Evolutionary conservation across 2,888 invertebrate genomes (phyloP).

Genomic region (Tricholauxania praeusta): DNA sequence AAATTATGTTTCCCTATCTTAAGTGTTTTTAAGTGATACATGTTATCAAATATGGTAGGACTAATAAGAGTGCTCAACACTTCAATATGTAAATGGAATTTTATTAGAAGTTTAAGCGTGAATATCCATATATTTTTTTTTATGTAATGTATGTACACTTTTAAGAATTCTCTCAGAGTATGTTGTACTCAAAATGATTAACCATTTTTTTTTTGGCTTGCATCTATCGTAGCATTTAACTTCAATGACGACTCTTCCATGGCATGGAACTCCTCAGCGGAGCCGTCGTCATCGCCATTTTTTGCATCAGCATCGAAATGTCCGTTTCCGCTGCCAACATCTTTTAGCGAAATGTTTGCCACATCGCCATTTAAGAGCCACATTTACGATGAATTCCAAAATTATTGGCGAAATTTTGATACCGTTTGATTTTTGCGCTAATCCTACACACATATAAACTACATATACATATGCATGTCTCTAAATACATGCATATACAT

Average conservation of each 20-base stretch:
- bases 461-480: too few species aligned
- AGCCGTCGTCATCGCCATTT: constrained; percentile 18
- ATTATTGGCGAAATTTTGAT: constrained; percentile 62
- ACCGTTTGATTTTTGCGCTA: constrained; percentile 37
- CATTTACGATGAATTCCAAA: constrained; percentile 61
- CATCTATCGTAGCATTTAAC: constrained; percentile 13
- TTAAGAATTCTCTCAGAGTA: not conserved
- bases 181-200: not conserved
- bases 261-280: constrained; percentile 1
- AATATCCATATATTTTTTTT: too few species aligned
- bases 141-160: not conserved
- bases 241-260: constrained; percentile 24
- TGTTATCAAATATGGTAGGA: too few species aligned
- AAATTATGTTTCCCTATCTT: too few species aligned
- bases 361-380: constrained; percentile 59
- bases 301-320: constrained; percentile 38
- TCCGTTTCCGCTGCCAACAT: constrained; percentile 50
- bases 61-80: too few species aligned
- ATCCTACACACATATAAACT: too few species aligned
- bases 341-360: constrained; percentile 59
- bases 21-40: too few species aligned
- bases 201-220: constrained; percentile 24
- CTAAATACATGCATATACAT: too few species aligned
- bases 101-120: too few species aligned
- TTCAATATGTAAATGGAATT: too few species aligned